phyloP scores from a whole-genome alignment of 2,797 vertebrate species.

The Setipinna tenuifilis region DNA sequence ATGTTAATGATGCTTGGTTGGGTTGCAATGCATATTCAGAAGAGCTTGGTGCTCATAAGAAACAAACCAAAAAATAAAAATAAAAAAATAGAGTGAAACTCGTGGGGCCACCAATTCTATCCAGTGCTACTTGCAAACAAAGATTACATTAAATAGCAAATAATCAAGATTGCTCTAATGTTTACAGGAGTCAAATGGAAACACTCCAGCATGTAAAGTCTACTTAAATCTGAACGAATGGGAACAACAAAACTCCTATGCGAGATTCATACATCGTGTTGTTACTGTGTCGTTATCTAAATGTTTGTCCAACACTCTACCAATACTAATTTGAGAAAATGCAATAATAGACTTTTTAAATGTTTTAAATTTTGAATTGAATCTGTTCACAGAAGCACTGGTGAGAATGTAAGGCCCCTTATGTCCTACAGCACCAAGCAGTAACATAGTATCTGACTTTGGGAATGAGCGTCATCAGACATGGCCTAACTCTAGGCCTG shows the following conservation, averaged over 20 bases:
- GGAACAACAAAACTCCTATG: no score
- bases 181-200: not conserved
- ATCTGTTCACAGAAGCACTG: not conserved
- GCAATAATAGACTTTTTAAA: not conserved
- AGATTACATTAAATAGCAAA: not conserved
- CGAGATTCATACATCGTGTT: not conserved
- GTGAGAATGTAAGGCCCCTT: not conserved
- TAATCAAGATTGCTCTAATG: not conserved
- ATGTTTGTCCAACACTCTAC: not conserved
- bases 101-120: not conserved
- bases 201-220: not conserved
- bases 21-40: slow-evolving; percentile 2
- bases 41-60: not conserved
- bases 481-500: not conserved
- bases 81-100: not conserved
- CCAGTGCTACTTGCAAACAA: slow-evolving; percentile 4
- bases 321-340: not conserved
- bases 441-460: not conserved
- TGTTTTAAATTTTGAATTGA: not conserved
- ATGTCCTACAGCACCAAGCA: no score
- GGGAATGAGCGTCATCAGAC: no score
- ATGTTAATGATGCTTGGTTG: slow-evolving; percentile 13
- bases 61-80: not conserved
- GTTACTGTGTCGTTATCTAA: not conserved
- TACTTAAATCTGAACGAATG: not conserved